Base-by-base conservation (phyloP, 2,113 vertebrate species). In the Scortum barcoo region DNA sequence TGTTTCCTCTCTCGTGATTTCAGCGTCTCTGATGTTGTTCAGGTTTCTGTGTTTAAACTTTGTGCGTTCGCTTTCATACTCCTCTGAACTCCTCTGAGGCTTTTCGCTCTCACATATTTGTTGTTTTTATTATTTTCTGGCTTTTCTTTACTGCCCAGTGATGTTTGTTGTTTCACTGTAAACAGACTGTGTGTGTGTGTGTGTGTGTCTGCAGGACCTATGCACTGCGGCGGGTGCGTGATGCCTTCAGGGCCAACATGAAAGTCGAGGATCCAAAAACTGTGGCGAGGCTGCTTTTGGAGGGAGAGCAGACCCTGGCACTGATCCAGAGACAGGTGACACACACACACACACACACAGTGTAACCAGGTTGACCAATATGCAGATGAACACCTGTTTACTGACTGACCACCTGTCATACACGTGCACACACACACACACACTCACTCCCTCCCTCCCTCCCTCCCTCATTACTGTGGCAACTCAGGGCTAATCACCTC, bases 241-340 rank as follows among this genome's bases (percentile, higher is more conserved):
- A 99, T 88, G 96, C 97, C 86, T 99, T 99, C 95, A 96, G 95
- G 95, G 97, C 97, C 94, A 97, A 98, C 91, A 94, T 93, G 92
- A 93, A 84, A 20, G 38, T 97, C 65, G 69, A 94, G 22, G 97
- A 99, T 89, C 94, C 97, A 16, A 89, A 88, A 83, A 77, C 94
- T 76, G 94, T 98, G 89, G 94, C 95, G 83, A 90, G 91, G 50
- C 95, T 99, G 73, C 51, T 98, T 78, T 94, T 92, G 81, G 96
- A 96, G 88, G 97, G 97, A 68, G 93, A 86, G 86, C 85, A 92
- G 86, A 95, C 94, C 78, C 93, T 98, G 85, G 95, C 88, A 28
- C 22, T 99, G 79, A 96, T 99, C 86, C 95, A 91, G 54, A 97
- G 98, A 76, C 98, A 99, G 97, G 98, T 98, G 95, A 66, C 3